phyloP scores from a whole-genome alignment of 2,888 invertebrate genomes.

The Acronicta psi region DNA sequence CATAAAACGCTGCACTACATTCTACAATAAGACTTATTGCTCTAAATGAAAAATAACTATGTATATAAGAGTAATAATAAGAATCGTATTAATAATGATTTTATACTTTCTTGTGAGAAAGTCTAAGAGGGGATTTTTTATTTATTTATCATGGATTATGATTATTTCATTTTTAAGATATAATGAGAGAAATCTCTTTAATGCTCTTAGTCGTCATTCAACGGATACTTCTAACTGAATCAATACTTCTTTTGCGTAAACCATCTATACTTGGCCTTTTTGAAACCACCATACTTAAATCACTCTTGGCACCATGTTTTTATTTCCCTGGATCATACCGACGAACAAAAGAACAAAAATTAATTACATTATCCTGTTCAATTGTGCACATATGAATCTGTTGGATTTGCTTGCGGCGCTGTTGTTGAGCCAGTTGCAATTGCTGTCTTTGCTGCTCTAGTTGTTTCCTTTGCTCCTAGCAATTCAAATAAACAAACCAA shows the following conservation, averaged over 20 bases:
- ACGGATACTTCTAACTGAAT: too few relatives aligned
- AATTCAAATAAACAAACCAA: slow-evolving; percentile 23
- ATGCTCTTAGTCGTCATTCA: too few relatives aligned
- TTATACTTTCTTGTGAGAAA: too few relatives aligned
- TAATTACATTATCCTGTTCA: slow-evolving; percentile 66
- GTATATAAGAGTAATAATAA: too few relatives aligned
- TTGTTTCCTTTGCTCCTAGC: slow-evolving; percentile 72
- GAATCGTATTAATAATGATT: too few relatives aligned
- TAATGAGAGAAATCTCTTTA: too few relatives aligned
- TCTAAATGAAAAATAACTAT: neutral
- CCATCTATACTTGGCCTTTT: too few relatives aligned
- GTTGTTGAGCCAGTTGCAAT: slow-evolving; percentile 54
- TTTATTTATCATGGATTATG: too few relatives aligned
- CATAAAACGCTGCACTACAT: slow-evolving; percentile 15
- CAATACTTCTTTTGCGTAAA: too few relatives aligned
- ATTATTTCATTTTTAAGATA: too few relatives aligned
- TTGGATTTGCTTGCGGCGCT: slow-evolving; percentile 65
- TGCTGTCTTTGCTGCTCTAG: slow-evolving; percentile 67
- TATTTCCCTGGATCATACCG: neutral
- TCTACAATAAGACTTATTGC: slow-evolving; percentile 10
- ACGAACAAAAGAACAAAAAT: slow-evolving; percentile 42
- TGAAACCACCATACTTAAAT: too few relatives aligned
- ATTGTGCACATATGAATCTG: slow-evolving; percentile 72
- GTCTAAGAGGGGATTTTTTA: too few relatives aligned
- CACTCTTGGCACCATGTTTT: neutral